Evolutionary conservation across 2,888 invertebrate species (phyloP).

Genomic region (Agrypnus murinus): DNA sequence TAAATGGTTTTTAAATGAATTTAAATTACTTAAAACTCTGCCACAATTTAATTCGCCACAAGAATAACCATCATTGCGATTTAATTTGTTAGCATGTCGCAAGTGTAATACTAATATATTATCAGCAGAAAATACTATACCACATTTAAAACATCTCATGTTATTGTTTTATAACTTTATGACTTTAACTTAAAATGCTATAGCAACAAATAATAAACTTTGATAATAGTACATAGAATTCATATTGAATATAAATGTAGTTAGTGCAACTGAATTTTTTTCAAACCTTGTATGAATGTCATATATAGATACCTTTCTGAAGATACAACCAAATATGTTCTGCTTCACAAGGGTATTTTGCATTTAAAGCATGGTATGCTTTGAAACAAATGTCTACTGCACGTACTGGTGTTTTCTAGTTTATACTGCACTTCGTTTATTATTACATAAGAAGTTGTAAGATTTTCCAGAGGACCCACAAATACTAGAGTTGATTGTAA

Average conservation of each 20-base stretch:
- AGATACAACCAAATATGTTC: slow-evolving; percentile 1
- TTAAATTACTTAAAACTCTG: too few relatives aligned
- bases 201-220: not conserved
- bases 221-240: not conserved
- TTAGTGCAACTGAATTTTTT: slow-evolving; percentile 3
- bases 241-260: not conserved
- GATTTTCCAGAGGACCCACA: not conserved
- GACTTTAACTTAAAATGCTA: not conserved
- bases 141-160: not conserved
- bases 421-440: not conserved
- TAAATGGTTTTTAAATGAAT: too few relatives aligned
- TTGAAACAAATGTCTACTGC: slow-evolving; percentile 2
- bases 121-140: too few relatives aligned
- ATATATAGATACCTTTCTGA: slow-evolving; percentile 15
- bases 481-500: slow-evolving; percentile 13
- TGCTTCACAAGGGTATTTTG: not conserved
- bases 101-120: too few relatives aligned
- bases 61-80: too few relatives aligned
- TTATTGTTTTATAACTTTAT: too few relatives aligned
- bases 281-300: slow-evolving; percentile 7
- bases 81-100: too few relatives aligned
- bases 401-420: not conserved
- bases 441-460: not conserved
- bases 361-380: not conserved
- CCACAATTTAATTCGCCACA: too few relatives aligned